Base-by-base conservation (phyloP, 2,113 vertebrate genomes). In the Peromyscus californicus region DNA sequence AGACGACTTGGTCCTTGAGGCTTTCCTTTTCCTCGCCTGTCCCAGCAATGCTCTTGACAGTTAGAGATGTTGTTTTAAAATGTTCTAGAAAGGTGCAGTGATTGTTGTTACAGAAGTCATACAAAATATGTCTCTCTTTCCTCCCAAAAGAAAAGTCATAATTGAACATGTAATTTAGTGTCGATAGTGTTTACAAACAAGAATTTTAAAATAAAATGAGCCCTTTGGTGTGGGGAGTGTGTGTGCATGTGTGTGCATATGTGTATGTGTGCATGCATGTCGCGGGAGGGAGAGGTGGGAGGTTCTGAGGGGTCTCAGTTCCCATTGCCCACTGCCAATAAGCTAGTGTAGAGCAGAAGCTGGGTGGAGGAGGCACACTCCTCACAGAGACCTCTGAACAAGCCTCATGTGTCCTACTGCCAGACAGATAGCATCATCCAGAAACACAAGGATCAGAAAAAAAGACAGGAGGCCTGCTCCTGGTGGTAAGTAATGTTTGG, bases 281-380 rank as follows among this genome's bases (percentile, higher is more conserved):
- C 5, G 31, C 5, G 54, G 29, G 39, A 3, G 3, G 19, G 2
- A 12, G 7, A 1, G 19, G 21, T 4, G 70, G 24, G 16, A 9
- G 4, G 7, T 19, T 74, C n/a, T 78, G 31, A 67, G 9, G 15
- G 26, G 19, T 69, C 48, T 16, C 42, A 7, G 10, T 76, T 79
- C 24, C 54, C 48, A 72, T 17, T 89, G 86, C 19, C 36, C 0
- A 3, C 33, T n/a, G 2, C 84, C 57, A 3, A 26, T 3, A 13
- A 57, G 39, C 8, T 83, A 79, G 0, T 19, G 48, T 8, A 6
- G 5, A 42, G 0, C 31, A 85, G 36, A 51, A n/a, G 26, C 3
- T 29, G 11, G 36, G 42, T 24, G 0, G 10, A 82, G 3, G 61
- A 45, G 3, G 10, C 0, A 8, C 48, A n/a, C 17, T 3, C 39